These are phyloP conservation scores for Glossophaga mutica DNA, from an alignment of 2,797 vertebrate species.

Conservation along the genomic window DNA sequence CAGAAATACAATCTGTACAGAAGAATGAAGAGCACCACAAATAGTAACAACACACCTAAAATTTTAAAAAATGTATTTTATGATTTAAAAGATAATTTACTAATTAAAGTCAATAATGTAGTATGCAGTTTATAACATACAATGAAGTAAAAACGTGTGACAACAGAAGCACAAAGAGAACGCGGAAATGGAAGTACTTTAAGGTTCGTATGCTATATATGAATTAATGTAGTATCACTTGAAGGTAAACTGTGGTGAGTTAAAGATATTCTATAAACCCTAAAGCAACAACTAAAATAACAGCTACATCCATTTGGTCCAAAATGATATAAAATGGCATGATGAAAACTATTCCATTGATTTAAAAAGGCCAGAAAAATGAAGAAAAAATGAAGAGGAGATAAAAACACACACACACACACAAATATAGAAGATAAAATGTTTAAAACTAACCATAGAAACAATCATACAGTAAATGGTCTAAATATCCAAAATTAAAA, in stretches of 20 bases:
- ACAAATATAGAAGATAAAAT: neutral
- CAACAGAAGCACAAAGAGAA: neutral
- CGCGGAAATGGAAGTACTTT: neutral
- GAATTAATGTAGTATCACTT: neutral
- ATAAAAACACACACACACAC: neutral
- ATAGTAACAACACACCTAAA: neutral
- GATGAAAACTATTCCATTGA: neutral
- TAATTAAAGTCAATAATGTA: neutral
- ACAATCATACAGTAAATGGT: neutral
- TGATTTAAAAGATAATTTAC: neutral
- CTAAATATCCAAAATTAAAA: neutral
- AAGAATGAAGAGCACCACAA: neutral
- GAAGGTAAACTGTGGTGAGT: neutral
- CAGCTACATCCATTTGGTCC: neutral
- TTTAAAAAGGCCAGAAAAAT: neutral
- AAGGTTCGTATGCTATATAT: neutral
- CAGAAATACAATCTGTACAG: neutral
- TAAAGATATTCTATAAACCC: neutral
- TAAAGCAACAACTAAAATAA: neutral
- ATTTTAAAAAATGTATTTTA: neutral
- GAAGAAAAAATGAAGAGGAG: neutral
- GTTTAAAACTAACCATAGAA: neutral
- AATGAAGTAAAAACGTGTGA: neutral
- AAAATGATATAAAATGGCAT: neutral
- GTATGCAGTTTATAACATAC: neutral